phyloP scores from a whole-genome alignment of 2,113 vertebrate species.

The Polyodon spathula region DNA sequence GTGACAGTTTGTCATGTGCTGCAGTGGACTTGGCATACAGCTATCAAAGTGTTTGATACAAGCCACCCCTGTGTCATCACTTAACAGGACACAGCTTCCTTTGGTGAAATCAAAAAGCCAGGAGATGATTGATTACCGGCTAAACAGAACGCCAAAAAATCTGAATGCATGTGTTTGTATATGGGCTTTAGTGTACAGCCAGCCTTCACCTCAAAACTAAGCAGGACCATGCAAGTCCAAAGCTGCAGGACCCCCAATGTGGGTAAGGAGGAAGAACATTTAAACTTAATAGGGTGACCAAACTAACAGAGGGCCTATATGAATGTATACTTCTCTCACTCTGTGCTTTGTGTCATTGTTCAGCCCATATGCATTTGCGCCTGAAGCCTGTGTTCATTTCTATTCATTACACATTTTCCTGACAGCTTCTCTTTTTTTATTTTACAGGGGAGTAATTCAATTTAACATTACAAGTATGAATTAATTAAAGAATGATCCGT shows the following conservation, averaged over 20 bases:
- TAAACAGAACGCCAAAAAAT: conserved; percentile 22
- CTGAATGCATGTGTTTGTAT: background rate
- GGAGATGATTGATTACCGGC: conserved; percentile 41
- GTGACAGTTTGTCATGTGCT: conserved; percentile 9
- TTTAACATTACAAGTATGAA: conserved; percentile 17
- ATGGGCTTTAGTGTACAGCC: no score
- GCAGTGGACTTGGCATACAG: conserved; percentile 40
- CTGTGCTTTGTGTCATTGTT: background rate
- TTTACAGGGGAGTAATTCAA: conserved; percentile 14
- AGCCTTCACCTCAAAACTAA: no score
- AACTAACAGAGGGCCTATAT: no score
- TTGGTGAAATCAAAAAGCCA: conserved; percentile 39
- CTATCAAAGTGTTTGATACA: conserved; percentile 39
- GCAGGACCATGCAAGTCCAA: no score
- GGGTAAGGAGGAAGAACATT: no score
- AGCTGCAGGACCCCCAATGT: no score
- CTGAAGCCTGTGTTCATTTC: background rate
- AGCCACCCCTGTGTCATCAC: conserved; percentile 46
- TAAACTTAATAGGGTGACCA: no score
- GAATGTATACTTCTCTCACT: background rate
- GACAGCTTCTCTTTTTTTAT: conserved; percentile 12
- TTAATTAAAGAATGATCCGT: conserved; percentile 11
- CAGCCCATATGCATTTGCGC: background rate
- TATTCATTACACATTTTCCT: conserved; percentile 6
- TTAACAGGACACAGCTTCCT: conserved; percentile 41